phyloP scores from a whole-genome alignment of 2,888 invertebrate species.

The Aelia acuminata region DNA sequence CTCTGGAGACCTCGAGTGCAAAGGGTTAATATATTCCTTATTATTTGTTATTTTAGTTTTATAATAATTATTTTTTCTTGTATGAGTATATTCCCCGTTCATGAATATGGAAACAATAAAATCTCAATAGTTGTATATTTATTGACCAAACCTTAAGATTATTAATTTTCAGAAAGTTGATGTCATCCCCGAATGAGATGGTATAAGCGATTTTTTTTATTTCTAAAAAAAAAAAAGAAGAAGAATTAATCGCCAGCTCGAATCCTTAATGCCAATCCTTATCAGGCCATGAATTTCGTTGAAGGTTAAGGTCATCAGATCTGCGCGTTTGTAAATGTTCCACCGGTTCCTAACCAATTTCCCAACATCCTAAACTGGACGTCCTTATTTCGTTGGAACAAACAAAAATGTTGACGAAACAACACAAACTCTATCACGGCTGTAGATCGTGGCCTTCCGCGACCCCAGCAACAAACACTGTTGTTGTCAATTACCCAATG shows the following conservation, averaged over 20 bases:
- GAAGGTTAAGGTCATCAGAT: not conserved
- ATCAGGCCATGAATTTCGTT: not conserved
- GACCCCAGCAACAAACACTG: slow-evolving; percentile 1
- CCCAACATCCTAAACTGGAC: not conserved
- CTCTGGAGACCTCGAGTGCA: no score
- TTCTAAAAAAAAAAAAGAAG: not conserved
- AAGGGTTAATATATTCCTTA: no score
- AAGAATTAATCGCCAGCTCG: not conserved
- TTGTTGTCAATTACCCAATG: not conserved
- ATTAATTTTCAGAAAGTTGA: no score
- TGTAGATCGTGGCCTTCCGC: not conserved
- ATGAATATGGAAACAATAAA: no score
- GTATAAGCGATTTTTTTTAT: no score
- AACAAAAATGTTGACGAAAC: slow-evolving; percentile 21
- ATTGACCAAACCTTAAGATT: no score
- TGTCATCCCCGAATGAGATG: no score
- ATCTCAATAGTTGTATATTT: no score
- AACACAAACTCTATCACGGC: not conserved
- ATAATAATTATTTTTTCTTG: no score
- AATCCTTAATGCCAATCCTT: not conserved
- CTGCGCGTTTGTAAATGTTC: not conserved
- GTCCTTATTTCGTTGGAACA: slow-evolving; percentile 16
- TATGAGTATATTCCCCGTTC: no score
- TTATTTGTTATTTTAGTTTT: no score
- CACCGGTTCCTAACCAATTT: not conserved